A percentile compares a stretch with the other conserved stretches of the same genome.
Evolutionary conservation across 2,113 vertebrate species (phyloP).

Genomic region (Ciconia stormi): DNA sequence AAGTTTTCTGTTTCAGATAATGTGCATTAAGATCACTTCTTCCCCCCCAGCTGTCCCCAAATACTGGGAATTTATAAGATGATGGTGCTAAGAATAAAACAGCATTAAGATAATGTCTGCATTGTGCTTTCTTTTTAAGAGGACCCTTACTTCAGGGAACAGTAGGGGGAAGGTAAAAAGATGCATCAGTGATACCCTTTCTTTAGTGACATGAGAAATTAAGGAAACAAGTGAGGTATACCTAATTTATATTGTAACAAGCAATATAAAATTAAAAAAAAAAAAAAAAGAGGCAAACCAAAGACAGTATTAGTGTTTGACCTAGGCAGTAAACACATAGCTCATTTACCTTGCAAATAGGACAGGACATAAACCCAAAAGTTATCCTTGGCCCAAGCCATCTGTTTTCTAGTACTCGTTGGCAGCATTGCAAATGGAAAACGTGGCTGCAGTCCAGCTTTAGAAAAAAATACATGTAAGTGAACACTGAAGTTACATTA

Average conservation of each 20-base stretch:
- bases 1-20: not conserved
- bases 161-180: not conserved
- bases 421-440: slow-evolving; percentile 97
- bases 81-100: not conserved
- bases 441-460: slow-evolving; percentile 98
- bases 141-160: not conserved
- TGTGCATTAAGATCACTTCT: not conserved
- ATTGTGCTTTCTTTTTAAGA: not conserved
- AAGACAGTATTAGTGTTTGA: not conserved
- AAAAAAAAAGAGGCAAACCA: too few species aligned
- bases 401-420: slow-evolving; percentile 93
- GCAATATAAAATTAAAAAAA: not conserved
- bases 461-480: slow-evolving; percentile 2
- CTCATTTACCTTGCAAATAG: slow-evolving; percentile 93
- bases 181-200: not conserved
- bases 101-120: not conserved
- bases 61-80: not conserved
- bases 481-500: not conserved
- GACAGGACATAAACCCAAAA: slow-evolving; percentile 98
- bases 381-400: slow-evolving; percentile 98
- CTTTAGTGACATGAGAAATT: not conserved
- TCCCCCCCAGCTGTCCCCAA: not conserved
- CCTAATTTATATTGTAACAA: not conserved
- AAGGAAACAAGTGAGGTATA: not conserved
- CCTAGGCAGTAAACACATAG: not conserved